A percentile compares a stretch with the other conserved stretches of the same genome.
phyloP scores from a whole-genome alignment of 2,888 invertebrate species.

The Epinotia nisella region DNA sequence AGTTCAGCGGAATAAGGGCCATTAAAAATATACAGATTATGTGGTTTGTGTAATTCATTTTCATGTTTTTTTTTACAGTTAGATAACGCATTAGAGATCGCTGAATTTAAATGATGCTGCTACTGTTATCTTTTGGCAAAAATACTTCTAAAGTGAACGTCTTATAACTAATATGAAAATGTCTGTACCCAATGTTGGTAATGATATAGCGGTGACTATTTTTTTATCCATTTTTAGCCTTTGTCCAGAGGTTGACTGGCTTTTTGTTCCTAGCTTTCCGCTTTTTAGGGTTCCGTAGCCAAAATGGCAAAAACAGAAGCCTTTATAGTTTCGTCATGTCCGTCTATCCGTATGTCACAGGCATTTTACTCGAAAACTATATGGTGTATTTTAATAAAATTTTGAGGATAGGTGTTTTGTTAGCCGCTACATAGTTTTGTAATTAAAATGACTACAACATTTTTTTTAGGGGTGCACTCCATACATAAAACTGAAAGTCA shows the following conservation, averaged over 20 bases:
- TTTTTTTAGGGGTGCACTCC: too few species aligned
- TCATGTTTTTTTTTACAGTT: conserved; percentile 24
- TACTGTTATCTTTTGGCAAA: conserved; percentile 32
- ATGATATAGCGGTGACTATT: conserved; percentile 10
- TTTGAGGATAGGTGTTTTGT: too few species aligned
- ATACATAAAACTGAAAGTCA: too few species aligned
- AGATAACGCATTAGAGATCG: conserved; percentile 23
- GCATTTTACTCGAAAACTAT: too few species aligned
- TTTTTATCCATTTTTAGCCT: too few species aligned
- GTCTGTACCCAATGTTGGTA: background rate
- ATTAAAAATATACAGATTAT: background rate
- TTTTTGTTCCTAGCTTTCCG: background rate
- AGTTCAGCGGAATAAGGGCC: background rate
- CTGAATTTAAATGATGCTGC: conserved; percentile 30
- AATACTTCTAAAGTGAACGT: conserved; percentile 30
- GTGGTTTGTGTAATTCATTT: background rate
- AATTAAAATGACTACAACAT: too few species aligned
- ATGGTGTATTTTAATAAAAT: too few species aligned
- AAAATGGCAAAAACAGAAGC: too few species aligned
- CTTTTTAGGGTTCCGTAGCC: background rate
- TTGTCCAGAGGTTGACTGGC: background rate
- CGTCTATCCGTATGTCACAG: too few species aligned
- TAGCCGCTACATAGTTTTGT: too few species aligned
- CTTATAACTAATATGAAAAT: conserved; percentile 10
- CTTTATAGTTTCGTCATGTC: too few species aligned